phyloP scores from a whole-genome alignment of 2,113 vertebrate species.

The Callipepla californica region DNA sequence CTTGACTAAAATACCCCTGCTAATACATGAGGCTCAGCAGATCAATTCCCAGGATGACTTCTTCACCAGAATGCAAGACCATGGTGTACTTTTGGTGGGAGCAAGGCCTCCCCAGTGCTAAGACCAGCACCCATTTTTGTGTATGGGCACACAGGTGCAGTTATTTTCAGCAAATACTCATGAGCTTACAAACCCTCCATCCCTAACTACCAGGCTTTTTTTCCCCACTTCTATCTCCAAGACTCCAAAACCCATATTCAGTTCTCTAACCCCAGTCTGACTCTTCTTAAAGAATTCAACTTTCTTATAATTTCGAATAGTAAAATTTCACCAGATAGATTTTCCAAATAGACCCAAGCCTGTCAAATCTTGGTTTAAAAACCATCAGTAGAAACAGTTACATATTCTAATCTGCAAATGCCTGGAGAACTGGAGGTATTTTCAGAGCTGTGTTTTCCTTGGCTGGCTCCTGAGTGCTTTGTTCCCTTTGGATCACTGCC shows the following conservation, averaged over 20 bases:
- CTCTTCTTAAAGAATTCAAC: background rate
- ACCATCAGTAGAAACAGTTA: background rate
- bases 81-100: background rate
- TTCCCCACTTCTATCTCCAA: background rate
- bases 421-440: background rate
- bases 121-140: background rate
- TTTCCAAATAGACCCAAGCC: background rate
- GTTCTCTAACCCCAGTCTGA: background rate
- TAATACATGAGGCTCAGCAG: background rate
- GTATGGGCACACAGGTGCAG: background rate
- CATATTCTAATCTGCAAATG: background rate
- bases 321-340: background rate
- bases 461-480: constrained; percentile 19
- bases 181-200: background rate
- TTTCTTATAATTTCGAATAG: background rate
- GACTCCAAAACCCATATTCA: background rate
- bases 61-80: background rate
- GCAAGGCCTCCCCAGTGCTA: background rate
- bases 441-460: constrained; percentile 50
- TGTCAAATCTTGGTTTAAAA: constrained; percentile 4
- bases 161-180: background rate
- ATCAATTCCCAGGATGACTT: background rate
- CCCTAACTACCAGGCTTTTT: background rate
- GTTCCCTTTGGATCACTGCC: constrained; percentile 30
- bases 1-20: background rate